phyloP scores from a whole-genome alignment of 1,140 invertebrate species.

The Leptopilina boulardi region DNA sequence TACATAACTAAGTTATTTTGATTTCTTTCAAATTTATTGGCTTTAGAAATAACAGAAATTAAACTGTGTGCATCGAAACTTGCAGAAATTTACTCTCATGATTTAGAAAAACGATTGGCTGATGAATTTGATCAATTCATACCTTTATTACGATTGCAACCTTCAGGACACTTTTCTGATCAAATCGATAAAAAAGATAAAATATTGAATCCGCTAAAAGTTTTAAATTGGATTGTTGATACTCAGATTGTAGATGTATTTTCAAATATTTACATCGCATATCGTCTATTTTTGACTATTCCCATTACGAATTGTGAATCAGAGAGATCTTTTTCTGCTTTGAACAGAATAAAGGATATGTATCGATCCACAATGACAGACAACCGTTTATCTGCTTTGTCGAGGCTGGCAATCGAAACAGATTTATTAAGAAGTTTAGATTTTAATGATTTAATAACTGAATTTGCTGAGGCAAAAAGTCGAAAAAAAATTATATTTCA shows the following conservation, averaged over 20 bases:
- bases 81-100: conserved; percentile 31
- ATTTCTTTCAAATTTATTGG: conserved; percentile 31
- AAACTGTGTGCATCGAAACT: conserved; percentile 23
- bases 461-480: conserved; percentile 27
- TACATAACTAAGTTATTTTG: conserved; percentile 32
- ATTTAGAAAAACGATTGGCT: conserved; percentile 33
- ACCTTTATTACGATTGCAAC: background rate
- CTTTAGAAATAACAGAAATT: conserved; percentile 20
- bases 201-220: conserved; percentile 27
- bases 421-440: conserved; percentile 6
- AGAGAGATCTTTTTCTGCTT: conserved; percentile 42
- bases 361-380: conserved; percentile 34
- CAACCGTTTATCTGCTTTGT: conserved; percentile 21
- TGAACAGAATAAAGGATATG: conserved; percentile 41
- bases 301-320: conserved; percentile 42
- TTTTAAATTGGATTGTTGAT: conserved; percentile 42
- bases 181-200: background rate
- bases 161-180: conserved; percentile 13
- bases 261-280: conserved; percentile 38
- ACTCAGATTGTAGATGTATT: conserved; percentile 34
- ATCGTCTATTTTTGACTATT: conserved; percentile 39
- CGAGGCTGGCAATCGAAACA: background rate
- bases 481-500: conserved; percentile 18
- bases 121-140: conserved; percentile 37
- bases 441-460: conserved; percentile 15